These are phyloP conservation scores for Diarsia dahlii DNA, from an alignment of 2,888 invertebrate genomes.

Conservation along the genomic window DNA sequence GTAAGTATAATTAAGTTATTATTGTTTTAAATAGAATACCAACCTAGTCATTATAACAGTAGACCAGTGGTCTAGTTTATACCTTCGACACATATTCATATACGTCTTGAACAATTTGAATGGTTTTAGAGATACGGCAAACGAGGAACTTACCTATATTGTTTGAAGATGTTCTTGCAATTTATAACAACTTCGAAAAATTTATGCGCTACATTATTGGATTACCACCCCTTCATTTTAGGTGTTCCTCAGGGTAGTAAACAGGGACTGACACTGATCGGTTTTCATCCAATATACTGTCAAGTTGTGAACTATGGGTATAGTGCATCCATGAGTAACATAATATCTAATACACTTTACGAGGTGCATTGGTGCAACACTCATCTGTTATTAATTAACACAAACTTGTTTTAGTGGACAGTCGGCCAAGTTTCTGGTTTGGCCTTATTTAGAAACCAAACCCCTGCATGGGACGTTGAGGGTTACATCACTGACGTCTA, in stretches of 20 bases:
- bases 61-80: not conserved
- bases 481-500: slow-evolving; percentile 94
- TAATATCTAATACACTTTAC: not conserved
- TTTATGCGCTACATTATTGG: not conserved
- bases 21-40: not conserved
- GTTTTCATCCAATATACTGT: not conserved
- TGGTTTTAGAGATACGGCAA: not conserved
- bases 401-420: slow-evolving; percentile 34
- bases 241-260: not conserved
- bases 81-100: not conserved
- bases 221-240: not conserved
- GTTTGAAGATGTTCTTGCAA: not conserved
- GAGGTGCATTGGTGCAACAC: not conserved
- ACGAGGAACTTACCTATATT: not conserved
- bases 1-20: slow-evolving; percentile 69
- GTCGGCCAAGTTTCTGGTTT: slow-evolving; percentile 81
- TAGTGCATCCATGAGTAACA: too few relatives aligned
- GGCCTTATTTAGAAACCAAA: slow-evolving; percentile 88
- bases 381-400: not conserved
- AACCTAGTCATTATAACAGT: not conserved
- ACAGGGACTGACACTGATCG: not conserved
- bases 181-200: not conserved
- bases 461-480: slow-evolving; percentile 90
- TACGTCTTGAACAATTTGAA: not conserved
- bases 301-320: not conserved